Evolutionary conservation across 2,113 vertebrate species (phyloP), one percentile per base, ranked within the genome.

Genomic region (Phaethon lepturus): DNA sequence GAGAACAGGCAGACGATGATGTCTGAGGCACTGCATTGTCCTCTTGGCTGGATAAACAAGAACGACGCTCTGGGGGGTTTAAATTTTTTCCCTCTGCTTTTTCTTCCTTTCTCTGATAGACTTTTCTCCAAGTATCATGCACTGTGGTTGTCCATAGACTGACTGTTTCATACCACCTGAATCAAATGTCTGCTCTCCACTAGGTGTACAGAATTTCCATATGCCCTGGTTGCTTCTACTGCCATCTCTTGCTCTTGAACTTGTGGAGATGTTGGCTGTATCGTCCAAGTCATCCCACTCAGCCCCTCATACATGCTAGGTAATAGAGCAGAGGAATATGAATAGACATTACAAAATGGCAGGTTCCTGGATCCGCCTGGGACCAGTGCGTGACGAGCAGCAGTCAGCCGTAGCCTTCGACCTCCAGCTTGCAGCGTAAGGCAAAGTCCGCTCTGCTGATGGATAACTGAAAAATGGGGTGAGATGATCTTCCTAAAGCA

Each of bases 41-140:
- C 15, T 88, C 58, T 69, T 92, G 66, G 20, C 63, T 83, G 67
- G 33, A 69, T 50, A 76, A 96, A 76, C 7, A 96, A 38, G 35
- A 90, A 81, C 5, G 3, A n/a, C 33, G 8, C 4, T 56, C 24
- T 68, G n/a, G 24, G 29, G 38, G 44, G 8, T 68, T 81, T 67
- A 49, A 75, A 75, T 13, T 38, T 22, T 60, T 77, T 47, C 2
- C 33, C 19, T 33, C 14, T 23, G 12, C 2, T 72, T 90, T 90
- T 75, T 66, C 40, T 81, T 53, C 31, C 11, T 64, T 88, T 35
- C 25, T 82, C 58, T 44, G 22, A n/a, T 5, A 52, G 74, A 68
- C 5, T 76, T 78, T 78, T 72, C 38, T 76, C 9, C 52, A 67
- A 40, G 44, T 72, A 68, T 11, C 49, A 73, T 8, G 24, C 42